Conservation (phyloP, 1,140 invertebrate genomes). For the Solenopsis fugax region DNA sequence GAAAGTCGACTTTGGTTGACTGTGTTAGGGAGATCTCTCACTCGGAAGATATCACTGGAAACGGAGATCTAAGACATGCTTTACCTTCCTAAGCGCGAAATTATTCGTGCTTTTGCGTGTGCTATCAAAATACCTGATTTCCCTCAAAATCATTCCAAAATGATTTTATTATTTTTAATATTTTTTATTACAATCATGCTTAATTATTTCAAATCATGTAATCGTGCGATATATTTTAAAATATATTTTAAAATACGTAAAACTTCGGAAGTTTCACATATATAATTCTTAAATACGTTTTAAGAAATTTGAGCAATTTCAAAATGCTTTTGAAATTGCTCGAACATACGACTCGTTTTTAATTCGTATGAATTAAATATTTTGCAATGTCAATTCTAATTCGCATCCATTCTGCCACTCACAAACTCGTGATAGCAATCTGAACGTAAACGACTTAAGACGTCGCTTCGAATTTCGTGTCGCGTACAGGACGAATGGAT, state of each 20-base stretch:
- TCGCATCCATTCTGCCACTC: neutral
- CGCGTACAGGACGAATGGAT: slow-evolving; percentile 75
- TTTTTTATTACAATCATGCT: neutral
- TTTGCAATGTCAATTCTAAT: neutral
- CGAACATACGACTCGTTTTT: neutral
- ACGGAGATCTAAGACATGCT: neutral
- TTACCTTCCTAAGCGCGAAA: neutral
- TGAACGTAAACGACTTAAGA: slow-evolving; percentile 33
- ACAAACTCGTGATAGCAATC: slow-evolving; percentile 27
- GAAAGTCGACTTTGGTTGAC: slow-evolving; percentile 33
- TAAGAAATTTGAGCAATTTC: neutral
- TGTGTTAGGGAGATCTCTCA: slow-evolving; percentile 25
- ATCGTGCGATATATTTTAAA: neutral
- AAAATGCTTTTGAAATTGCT: neutral
- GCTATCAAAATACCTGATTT: neutral
- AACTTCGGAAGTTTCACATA: neutral
- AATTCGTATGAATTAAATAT: neutral
- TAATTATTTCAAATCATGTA: neutral
- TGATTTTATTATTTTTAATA: neutral
- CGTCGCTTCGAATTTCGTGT: slow-evolving; percentile 75
- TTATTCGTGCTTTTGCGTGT: neutral
- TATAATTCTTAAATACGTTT: neutral
- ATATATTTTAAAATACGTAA: neutral
- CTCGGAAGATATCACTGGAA: neutral
- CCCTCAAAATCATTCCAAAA: neutral